Percentiles rank a stretch among this genome's conserved stretches.
phyloP scores from a whole-genome alignment of 2,888 invertebrate genomes.

The Drosophila anomelani region DNA sequence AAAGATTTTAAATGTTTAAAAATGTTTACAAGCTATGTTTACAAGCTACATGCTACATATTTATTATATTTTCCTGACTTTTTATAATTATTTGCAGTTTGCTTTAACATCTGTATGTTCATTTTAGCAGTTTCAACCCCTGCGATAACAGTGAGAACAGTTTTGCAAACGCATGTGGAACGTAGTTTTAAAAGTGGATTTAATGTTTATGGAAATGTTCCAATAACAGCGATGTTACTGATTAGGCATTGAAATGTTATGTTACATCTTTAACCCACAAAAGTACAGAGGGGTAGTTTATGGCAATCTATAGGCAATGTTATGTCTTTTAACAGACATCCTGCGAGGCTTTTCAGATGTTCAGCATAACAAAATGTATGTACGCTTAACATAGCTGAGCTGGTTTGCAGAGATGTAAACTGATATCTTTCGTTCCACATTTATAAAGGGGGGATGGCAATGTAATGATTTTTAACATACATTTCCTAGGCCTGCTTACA shows the following conservation, averaged over 20 bases:
- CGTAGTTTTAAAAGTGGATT: neutral
- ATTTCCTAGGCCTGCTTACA: neutral
- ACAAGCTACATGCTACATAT: no score
- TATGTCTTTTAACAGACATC: no score
- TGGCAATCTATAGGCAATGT: no score
- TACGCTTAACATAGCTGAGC: no score
- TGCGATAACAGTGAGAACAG: conserved; percentile 47
- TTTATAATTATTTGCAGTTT: neutral
- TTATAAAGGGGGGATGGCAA: conserved; percentile 2
- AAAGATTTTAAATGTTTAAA: no score
- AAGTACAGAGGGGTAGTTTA: no score
- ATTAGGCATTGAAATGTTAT: neutral
- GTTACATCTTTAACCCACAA: neutral
- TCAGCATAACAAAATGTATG: no score
- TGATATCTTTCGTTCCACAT: neutral
- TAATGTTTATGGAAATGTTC: neutral
- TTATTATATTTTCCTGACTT: neutral
- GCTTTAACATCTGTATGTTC: neutral
- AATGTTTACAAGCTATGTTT: no score
- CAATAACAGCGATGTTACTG: neutral
- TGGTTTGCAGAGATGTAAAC: neutral
- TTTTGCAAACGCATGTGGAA: conserved; percentile 5
- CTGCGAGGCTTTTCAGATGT: no score
- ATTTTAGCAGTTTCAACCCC: neutral
- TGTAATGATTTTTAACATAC: neutral